A percentile compares a stretch with the other conserved stretches of the same genome.
These are phyloP conservation scores for Aphelenchoides fujianensis DNA, from an alignment of 1,140 invertebrate species.

Conservation along the genomic window DNA sequence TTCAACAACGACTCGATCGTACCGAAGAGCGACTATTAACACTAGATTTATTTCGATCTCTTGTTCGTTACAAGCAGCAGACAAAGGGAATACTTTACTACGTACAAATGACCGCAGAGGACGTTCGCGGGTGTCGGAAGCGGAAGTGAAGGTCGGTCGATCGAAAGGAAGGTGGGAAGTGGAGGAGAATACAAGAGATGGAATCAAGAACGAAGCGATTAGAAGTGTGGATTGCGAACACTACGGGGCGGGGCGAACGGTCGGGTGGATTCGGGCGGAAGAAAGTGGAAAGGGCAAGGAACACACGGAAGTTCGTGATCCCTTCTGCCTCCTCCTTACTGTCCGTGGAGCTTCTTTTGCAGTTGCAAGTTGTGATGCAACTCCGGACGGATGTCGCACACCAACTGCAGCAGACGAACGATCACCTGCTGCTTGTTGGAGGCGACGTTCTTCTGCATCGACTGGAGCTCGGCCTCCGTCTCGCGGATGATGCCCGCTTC, in stretches of 20 bases:
- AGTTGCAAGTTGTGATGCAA: slow-evolving; percentile 73
- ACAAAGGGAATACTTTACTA: neutral
- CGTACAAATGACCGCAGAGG: neutral
- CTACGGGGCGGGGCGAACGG: too few relatives aligned
- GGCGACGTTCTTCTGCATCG: slow-evolving; percentile 54
- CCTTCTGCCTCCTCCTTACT: slow-evolving; percentile 2
- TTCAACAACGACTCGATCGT: too few relatives aligned
- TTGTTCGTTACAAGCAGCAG: neutral
- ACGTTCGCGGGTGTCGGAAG: neutral
- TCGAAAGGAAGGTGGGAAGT: neutral
- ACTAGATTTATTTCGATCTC: neutral
- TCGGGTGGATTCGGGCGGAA: too few relatives aligned
- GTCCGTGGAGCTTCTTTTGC: slow-evolving; percentile 55
- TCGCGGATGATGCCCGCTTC: slow-evolving; percentile 53
- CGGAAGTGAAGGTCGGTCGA: neutral
- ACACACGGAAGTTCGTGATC: too few relatives aligned
- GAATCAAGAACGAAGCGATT: neutral
- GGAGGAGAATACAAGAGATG: neutral
- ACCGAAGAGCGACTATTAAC: too few relatives aligned
- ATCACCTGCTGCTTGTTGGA: slow-evolving; percentile 69
- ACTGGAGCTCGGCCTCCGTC: slow-evolving; percentile 46
- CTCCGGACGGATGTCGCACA: slow-evolving; percentile 83
- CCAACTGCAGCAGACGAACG: slow-evolving; percentile 75
- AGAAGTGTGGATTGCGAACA: neutral
- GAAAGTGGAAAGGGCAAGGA: too few relatives aligned